phyloP scores from a whole-genome alignment of 2,888 invertebrate species.

The Itoplectis maculator region DNA sequence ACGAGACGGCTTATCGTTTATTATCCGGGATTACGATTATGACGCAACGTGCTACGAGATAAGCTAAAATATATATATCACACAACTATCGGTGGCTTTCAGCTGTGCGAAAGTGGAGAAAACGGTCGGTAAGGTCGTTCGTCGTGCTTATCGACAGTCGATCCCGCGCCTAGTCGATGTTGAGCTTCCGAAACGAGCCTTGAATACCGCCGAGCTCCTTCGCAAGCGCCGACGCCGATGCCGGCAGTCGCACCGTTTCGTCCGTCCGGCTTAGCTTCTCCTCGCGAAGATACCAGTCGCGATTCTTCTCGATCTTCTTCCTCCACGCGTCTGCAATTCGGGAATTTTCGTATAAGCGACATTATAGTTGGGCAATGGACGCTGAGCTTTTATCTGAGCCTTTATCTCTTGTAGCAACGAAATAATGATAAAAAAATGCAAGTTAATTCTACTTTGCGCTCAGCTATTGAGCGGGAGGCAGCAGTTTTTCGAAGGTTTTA shows the following conservation, averaged over 20 bases:
- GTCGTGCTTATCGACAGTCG: too few species aligned
- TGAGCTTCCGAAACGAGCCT: constrained; percentile 81
- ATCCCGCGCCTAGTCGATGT: constrained; percentile 77
- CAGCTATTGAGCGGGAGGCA: neutral
- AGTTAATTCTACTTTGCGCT: too few species aligned
- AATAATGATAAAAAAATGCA: too few species aligned
- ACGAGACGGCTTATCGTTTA: constrained; percentile 10
- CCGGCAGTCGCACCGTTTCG: constrained; percentile 78
- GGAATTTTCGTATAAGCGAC: neutral
- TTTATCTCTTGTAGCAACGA: too few species aligned
- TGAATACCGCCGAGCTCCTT: constrained; percentile 79
- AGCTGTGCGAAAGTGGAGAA: neutral
- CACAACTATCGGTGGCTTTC: neutral
- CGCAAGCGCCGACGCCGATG: constrained; percentile 73
- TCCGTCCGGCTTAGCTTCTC: constrained; percentile 80
- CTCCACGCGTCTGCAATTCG: constrained; percentile 78
- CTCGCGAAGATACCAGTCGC: constrained; percentile 82
- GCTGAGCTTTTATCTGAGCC: neutral
- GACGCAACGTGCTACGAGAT: constrained; percentile 12
- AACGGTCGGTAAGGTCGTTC: neutral
- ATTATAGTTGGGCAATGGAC: neutral
- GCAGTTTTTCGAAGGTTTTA: neutral
- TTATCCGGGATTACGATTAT: constrained; percentile 18
- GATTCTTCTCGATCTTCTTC: constrained; percentile 79
- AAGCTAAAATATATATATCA: neutral